Base-by-base conservation (phyloP, 2,797 vertebrate species). In the Garrulus glandarius region DNA sequence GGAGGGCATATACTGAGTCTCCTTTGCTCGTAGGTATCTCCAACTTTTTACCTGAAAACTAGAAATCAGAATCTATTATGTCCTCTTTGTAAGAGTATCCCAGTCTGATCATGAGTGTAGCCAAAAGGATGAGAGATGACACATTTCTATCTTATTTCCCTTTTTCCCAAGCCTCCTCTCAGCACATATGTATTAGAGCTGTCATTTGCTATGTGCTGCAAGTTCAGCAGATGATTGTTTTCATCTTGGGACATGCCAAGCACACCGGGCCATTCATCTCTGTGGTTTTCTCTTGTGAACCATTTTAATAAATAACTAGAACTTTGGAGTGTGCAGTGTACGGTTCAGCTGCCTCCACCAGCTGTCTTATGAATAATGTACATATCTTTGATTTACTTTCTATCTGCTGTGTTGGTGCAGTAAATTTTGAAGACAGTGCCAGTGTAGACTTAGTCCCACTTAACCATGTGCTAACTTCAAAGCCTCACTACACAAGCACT, bases 341-440 rank as follows among this genome's bases (percentile, higher is more conserved):
- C 37, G n/a, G 41, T 86, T 87, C 86, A 89, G 44, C 65, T 81
- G 67, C 63, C 83, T 93, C 74, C 39, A 65, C 80, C 95, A 84
- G 71, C 52, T 95, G 92, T 96, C 47, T 80, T 82, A 89, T 84
- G 47, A 95, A 95, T 93, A 94, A 94, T 97, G 79, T 43, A 56
- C 12, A 3, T 13, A 22, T 52, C n/a, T 71, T 76, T 92, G 63
- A 75, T 94, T 94, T 94, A 61, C 43, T 95, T 50, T 87, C 78
- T 86, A 16, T 43, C 84, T 71, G 98, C 56, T 97, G 91, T 7
- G 82, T 98, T 70, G 97, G 97, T 93, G 97, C 98, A 52, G 83
- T 97, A 53, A 92, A 98, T 70, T 93, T 97, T 68, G 98, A 99
- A 29, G 94, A 96, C 84, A 94, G 95, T 85, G 91, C 95, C 7